Conservation (phyloP, 1,140 invertebrate species). For the Cryptotermes secundus region DNA sequence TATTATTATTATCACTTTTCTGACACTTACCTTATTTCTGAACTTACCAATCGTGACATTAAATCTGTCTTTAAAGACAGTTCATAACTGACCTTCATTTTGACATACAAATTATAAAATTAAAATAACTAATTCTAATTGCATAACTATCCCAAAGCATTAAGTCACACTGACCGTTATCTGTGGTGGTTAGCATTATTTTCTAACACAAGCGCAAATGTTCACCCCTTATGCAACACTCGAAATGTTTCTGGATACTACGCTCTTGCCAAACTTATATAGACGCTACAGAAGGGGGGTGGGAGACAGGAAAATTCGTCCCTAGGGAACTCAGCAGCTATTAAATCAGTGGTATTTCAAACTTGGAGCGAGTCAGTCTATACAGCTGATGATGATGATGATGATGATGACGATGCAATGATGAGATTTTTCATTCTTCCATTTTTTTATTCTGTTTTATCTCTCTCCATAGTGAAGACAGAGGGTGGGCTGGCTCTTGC, state of each 20-base stretch:
- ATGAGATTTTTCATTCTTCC: constrained; percentile 20
- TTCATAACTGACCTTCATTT: too few species aligned
- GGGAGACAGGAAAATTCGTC: neutral
- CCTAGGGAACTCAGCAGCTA: constrained; percentile 8
- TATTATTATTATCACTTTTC: too few species aligned
- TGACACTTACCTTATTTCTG: too few species aligned
- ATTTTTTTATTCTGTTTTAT: constrained; percentile 4
- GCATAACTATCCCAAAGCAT: neutral
- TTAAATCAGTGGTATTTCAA: constrained; percentile 29
- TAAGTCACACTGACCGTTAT: constrained; percentile 20
- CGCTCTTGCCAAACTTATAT: constrained; percentile 12
- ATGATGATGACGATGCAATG: constrained; percentile 11
- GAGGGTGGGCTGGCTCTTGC: neutral
- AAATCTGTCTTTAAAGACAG: too few species aligned
- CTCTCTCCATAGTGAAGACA: neutral
- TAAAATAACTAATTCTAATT: neutral
- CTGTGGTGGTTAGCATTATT: constrained; percentile 1
- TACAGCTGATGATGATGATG: neutral
- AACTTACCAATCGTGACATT: too few species aligned
- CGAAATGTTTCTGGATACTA: neutral
- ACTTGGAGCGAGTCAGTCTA: neutral
- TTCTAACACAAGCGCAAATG: neutral
- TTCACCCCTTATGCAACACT: neutral
- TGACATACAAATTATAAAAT: too few species aligned
- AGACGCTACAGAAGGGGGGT: neutral